phyloP scores from a whole-genome alignment of 1,140 invertebrate species.

The Drosophila cardini region DNA sequence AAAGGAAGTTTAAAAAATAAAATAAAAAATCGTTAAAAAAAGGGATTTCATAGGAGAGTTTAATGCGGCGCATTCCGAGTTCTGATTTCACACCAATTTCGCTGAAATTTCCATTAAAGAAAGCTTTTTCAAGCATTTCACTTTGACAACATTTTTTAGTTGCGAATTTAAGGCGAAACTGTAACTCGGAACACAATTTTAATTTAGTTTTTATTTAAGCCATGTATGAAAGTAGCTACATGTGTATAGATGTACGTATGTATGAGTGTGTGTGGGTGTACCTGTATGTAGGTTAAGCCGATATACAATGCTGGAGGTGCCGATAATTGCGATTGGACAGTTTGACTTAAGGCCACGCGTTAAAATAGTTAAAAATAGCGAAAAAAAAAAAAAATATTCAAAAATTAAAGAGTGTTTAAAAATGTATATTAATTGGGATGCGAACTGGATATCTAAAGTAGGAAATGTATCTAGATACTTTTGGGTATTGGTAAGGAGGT shows the following conservation, averaged over 20 bases:
- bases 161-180: background rate
- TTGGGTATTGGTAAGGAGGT: background rate
- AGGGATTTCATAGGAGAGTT: constrained; percentile 14
- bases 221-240: background rate
- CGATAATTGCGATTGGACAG: constrained; percentile 23
- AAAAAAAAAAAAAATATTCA: constrained; percentile 14
- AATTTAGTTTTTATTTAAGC: background rate
- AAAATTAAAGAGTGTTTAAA: constrained; percentile 18
- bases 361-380: constrained; percentile 34
- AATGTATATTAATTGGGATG: background rate
- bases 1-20: background rate
- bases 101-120: background rate
- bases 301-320: constrained; percentile 29
- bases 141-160: no score
- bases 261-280: background rate
- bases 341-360: constrained; percentile 47
- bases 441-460: no score
- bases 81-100: background rate
- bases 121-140: no score
- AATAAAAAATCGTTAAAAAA: constrained; percentile 8
- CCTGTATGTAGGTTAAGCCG: constrained; percentile 1
- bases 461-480: no score
- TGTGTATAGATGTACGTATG: background rate
- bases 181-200: background rate
- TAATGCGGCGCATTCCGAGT: background rate